Conservation (phyloP, 1,140 invertebrate genomes). For the Formica selysi region DNA sequence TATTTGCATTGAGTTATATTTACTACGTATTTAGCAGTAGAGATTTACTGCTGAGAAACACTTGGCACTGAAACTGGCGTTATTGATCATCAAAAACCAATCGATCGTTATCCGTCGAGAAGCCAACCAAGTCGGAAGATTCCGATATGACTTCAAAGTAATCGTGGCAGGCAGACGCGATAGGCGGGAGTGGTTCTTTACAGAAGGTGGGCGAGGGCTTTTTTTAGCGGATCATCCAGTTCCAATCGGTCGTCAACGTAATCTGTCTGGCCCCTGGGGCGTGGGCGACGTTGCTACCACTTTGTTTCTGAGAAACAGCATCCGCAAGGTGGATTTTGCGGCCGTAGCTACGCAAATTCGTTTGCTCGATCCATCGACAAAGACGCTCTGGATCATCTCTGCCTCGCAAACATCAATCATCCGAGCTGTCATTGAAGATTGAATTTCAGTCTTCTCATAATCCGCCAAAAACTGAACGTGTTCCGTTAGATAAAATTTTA, state of each 20-base stretch:
- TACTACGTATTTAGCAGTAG: background rate
- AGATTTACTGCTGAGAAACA: conserved; percentile 14
- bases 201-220: conserved; percentile 63
- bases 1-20: background rate
- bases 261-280: conserved; percentile 78
- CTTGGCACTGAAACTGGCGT: background rate
- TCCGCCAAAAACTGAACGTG: conserved; percentile 38
- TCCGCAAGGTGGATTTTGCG: conserved; percentile 51
- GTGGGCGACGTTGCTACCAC: conserved; percentile 62
- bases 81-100: conserved; percentile 43
- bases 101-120: conserved; percentile 49
- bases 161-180: conserved; percentile 51
- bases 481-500: conserved; percentile 34
- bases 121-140: conserved; percentile 43
- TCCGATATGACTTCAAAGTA: conserved; percentile 74
- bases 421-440: conserved; percentile 49
- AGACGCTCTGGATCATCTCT: background rate
- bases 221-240: conserved; percentile 80
- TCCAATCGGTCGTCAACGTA: conserved; percentile 77
- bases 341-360: conserved; percentile 22
- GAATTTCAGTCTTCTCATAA: conserved; percentile 39
- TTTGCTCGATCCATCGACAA: conserved; percentile 18
- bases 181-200: conserved; percentile 59
- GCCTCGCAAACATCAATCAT: conserved; percentile 46
- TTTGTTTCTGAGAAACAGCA: conserved; percentile 71